Evolutionary conservation across 2,113 vertebrate species (phyloP).

Genomic region (Chitala chitala): DNA sequence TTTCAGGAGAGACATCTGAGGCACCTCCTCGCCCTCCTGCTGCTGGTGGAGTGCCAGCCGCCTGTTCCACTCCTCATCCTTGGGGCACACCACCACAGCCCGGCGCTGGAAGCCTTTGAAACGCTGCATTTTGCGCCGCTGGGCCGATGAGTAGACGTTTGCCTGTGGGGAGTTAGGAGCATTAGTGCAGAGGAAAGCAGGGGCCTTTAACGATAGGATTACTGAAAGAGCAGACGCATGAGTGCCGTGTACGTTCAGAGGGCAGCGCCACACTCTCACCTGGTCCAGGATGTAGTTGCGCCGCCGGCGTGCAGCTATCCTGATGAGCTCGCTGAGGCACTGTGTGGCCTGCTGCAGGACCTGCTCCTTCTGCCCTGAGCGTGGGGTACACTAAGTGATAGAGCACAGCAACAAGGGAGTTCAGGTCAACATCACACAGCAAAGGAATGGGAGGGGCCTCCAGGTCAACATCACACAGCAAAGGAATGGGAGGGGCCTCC

Average conservation of each 20-base stretch:
- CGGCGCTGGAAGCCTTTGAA: conserved; percentile 69
- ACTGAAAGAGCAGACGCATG: too few relatives aligned
- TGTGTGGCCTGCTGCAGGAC: conserved; percentile 75
- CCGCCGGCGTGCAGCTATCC: conserved; percentile 67
- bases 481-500: too few relatives aligned
- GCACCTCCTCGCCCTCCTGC: conserved; percentile 63
- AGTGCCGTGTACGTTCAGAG: too few relatives aligned
- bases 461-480: too few relatives aligned
- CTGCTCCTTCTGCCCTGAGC: conserved; percentile 56
- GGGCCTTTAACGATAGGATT: background rate
- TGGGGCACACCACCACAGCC: conserved; percentile 73
- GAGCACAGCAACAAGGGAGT: background rate
- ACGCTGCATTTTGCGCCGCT: conserved; percentile 71
- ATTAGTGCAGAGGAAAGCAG: background rate
- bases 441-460: too few relatives aligned
- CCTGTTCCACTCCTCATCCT: conserved; percentile 71
- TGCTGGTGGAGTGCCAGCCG: conserved; percentile 60
- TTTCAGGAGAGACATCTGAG: conserved; percentile 76
- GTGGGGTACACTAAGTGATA: conserved; percentile 31
- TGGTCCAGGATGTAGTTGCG: conserved; percentile 87
- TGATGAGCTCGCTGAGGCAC: conserved; percentile 77
- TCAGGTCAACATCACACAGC: background rate
- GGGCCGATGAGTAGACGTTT: conserved; percentile 80
- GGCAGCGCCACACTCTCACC: conserved; percentile 49
- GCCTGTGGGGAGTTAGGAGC: conserved; percentile 53